Evolutionary conservation across 2,888 invertebrate genomes (phyloP), one percentile per base, ranked within the genome.

Genomic region (Philereme vetulata): DNA sequence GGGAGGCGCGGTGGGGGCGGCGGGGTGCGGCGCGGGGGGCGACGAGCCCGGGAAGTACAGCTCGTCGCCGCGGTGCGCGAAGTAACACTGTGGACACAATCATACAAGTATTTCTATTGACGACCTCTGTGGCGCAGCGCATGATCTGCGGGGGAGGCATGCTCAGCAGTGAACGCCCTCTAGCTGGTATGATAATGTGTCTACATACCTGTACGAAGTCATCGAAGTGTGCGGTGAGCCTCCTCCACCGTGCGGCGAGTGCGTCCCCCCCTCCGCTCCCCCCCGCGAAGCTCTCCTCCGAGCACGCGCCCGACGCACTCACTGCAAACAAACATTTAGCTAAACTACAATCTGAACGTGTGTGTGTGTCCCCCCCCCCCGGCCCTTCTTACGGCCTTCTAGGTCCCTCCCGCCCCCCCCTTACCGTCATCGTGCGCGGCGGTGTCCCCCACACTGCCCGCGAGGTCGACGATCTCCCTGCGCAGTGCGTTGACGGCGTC

Each of bases 221-320:
- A 63, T 97, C 97, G 84, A 97, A 97, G 88, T 98, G 97, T 4
- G 95, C 95, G 72, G 96, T 95, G 93, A 98, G 95, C 10, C 97
- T 92, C 60, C 95, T 93, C 78, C 96, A 93, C 34, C 97, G 89
- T 32, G 95, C 91, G 0, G 96, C 94, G 35, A 97, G 85, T 0
- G 95, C 94, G 72, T 88, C 86, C 3, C 75, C 82, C 38, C 68
- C 66, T 9, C 67, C 64, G 54, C 66, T 65, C 65, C 60, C 74
- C 4, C 71, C 70, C 7, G 84, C 86, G 76, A 88, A 88, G 64
- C 84, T 84, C 77, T 88, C 88, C 73, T 84, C 86, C 49, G 82
- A 77, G 11, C 76, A 69, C 5, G 70, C 70, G 6, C 61, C 74
- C 53, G 64, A 63, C 36, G 71, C 64, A 57, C 75, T 64, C 54